phyloP scores from a whole-genome alignment of 2,113 vertebrate species.

The Paedocypris sp. region DNA sequence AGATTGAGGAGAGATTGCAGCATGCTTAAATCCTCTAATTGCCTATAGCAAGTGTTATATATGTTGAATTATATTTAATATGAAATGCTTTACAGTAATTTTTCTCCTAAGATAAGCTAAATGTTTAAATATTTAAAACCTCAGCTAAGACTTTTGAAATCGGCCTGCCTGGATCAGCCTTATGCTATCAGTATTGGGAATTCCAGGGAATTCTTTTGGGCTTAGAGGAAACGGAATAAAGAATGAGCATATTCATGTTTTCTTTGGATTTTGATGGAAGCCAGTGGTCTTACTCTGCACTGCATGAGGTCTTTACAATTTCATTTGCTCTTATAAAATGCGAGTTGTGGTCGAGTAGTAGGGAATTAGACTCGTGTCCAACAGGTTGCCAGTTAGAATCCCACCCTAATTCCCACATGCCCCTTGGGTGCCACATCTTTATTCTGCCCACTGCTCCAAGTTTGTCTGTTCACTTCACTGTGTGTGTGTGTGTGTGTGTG shows the following conservation, averaged over 20 bases:
- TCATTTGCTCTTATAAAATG: too few species aligned
- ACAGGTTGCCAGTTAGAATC: too few species aligned
- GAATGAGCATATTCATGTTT: slow-evolving; percentile 4
- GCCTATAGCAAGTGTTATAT: too few species aligned
- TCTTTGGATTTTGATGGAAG: background rate
- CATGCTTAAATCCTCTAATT: too few species aligned
- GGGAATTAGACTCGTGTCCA: too few species aligned
- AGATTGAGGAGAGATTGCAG: too few species aligned
- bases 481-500: too few species aligned
- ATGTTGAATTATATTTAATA: background rate
- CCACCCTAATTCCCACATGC: too few species aligned
- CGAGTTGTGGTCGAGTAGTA: too few species aligned
- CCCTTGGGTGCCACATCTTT: too few species aligned
- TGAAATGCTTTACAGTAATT: background rate
- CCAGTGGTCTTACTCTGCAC: background rate
- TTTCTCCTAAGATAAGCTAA: background rate
- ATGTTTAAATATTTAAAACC: background rate
- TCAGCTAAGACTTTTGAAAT: background rate
- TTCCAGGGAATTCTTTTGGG: background rate
- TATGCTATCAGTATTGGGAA: background rate
- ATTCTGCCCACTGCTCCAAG: too few species aligned
- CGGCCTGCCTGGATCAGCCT: slow-evolving; percentile 5
- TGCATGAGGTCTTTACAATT: slow-evolving; percentile 39
- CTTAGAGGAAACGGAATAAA: background rate
- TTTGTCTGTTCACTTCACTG: too few species aligned